These are phyloP conservation scores for Momotus momota DNA, from an alignment of 2,797 vertebrate species.

Conservation along the genomic window DNA sequence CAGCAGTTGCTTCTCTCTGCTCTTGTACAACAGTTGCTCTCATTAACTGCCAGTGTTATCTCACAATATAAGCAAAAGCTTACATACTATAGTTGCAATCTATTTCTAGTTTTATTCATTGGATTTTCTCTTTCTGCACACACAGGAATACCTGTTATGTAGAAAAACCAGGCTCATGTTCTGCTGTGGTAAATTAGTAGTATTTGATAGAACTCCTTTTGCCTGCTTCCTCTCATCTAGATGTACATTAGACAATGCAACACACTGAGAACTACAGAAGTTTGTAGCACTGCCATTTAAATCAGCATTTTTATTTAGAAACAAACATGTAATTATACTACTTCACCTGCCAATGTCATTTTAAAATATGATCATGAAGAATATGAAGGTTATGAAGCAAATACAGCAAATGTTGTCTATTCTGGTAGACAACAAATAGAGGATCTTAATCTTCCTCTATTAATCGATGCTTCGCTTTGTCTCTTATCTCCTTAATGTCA, in stretches of 20 bases:
- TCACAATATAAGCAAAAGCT: not conserved
- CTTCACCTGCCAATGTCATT: not conserved
- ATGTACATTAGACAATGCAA: not conserved
- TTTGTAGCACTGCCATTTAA: not conserved
- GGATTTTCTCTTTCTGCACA: not conserved
- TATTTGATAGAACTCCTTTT: not conserved
- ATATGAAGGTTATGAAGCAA: not conserved
- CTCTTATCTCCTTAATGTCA: conserved; percentile 34
- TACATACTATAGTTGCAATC: not conserved
- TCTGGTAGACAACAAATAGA: conserved; percentile 10
- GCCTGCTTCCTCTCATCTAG: not conserved
- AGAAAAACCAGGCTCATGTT: not conserved
- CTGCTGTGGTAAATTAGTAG: not conserved
- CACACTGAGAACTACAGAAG: not conserved
- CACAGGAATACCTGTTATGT: not conserved
- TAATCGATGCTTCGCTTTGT: conserved; percentile 27
- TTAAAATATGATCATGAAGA: not conserved
- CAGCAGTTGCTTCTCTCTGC: not conserved
- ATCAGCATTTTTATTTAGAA: not conserved
- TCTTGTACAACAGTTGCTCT: not conserved
- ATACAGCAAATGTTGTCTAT: not conserved
- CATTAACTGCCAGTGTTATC: not conserved
- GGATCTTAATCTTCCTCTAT: not conserved
- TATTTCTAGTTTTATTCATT: not conserved
- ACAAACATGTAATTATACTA: not conserved